Evolutionary conservation across 1,140 invertebrate species (phyloP).

Genomic region (Pantala flavescens): DNA sequence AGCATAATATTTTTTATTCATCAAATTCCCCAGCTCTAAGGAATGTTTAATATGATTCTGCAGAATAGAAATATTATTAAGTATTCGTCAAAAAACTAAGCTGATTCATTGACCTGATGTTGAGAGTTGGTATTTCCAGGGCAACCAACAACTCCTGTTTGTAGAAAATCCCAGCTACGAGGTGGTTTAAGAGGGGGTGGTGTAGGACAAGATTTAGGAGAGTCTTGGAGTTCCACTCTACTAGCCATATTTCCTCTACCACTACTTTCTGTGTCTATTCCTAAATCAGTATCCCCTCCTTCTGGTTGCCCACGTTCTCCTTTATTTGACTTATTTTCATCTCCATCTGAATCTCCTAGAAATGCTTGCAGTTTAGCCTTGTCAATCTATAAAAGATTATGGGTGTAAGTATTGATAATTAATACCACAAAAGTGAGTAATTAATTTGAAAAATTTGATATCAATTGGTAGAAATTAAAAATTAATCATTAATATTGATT

Average conservation of each 20-base stretch:
- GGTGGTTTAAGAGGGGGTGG: constrained; percentile 30
- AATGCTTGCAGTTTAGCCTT: not conserved
- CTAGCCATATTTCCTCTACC: constrained; percentile 1
- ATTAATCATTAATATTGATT: no score
- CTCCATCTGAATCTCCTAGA: not conserved
- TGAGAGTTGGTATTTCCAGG: not conserved
- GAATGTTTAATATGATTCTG: no score
- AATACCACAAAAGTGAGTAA: no score
- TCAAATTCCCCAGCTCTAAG: no score
- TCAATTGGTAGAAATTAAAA: no score
- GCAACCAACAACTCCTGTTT: constrained; percentile 28
- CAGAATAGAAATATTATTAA: no score
- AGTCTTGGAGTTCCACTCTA: constrained; percentile 25
- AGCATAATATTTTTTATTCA: no score
- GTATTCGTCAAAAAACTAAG: no score
- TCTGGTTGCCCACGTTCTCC: not conserved
- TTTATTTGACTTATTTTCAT: not conserved
- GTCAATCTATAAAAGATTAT: not conserved
- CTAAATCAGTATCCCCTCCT: not conserved
- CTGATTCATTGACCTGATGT: not conserved
- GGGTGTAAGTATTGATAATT: no score
- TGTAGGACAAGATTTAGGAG: constrained; percentile 23
- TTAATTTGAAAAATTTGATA: no score
- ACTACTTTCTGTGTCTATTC: not conserved
- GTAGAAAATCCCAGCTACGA: constrained; percentile 31